These are phyloP conservation scores for Luperina testacea DNA, from an alignment of 2,888 invertebrate species.

Conservation along the genomic window DNA sequence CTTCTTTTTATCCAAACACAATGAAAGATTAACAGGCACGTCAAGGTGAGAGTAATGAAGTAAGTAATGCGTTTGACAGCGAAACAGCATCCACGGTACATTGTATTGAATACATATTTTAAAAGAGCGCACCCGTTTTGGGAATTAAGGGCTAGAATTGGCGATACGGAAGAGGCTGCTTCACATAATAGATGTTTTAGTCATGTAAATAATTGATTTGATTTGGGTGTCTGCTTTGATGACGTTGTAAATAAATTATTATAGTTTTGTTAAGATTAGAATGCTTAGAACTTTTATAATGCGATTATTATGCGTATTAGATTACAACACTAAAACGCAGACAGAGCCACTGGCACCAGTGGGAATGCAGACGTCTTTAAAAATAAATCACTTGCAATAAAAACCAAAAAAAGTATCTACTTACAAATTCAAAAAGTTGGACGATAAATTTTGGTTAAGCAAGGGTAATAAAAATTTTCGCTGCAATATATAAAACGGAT, in stretches of 20 bases:
- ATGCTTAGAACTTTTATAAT: not conserved
- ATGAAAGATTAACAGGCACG: conserved; percentile 85
- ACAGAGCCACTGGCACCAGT: not conserved
- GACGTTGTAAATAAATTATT: conserved; percentile 15
- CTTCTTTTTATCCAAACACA: conserved; percentile 78
- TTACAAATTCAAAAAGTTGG: conserved; percentile 51
- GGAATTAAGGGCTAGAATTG: conserved; percentile 68
- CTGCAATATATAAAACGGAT: conserved; percentile 62
- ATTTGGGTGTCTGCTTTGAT: conserved; percentile 22
- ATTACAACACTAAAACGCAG: not conserved
- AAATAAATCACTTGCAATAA: conserved; percentile 38
- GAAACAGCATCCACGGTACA: conserved; percentile 68
- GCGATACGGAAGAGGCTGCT: conserved; percentile 42
- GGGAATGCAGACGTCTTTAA: conserved; percentile 1
- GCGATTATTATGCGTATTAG: conserved; percentile 5
- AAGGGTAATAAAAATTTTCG: conserved; percentile 60
- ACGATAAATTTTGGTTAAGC: conserved; percentile 55
- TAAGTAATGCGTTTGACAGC: conserved; percentile 85
- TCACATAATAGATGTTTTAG: conserved; percentile 55
- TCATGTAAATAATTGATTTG: conserved; percentile 43
- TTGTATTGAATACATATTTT: conserved; percentile 85
- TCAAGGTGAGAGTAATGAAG: conserved; percentile 85
- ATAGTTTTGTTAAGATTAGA: not conserved
- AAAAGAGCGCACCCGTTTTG: conserved; percentile 75
- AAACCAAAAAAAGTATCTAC: conserved; percentile 36